A percentile compares a stretch with the other conserved stretches of the same genome.
phyloP scores from a whole-genome alignment of 2,888 invertebrate genomes.

The Temnothorax rugatulus region DNA sequence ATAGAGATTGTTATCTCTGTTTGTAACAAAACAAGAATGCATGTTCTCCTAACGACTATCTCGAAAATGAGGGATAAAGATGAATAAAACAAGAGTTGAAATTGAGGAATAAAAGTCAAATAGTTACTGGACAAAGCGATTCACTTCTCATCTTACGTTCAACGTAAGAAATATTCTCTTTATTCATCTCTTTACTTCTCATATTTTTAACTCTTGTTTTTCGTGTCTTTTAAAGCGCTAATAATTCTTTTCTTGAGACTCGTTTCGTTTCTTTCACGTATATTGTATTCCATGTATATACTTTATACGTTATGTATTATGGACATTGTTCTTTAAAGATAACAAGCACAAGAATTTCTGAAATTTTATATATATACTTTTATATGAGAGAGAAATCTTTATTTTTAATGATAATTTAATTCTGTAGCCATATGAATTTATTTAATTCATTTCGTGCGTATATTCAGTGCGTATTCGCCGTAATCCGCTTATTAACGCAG shows the following conservation, averaged over 20 bases:
- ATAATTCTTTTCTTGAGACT: slow-evolving; percentile 23
- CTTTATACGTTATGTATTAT: background rate
- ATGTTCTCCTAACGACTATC: slow-evolving; percentile 72
- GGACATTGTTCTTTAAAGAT: background rate
- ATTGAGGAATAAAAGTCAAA: slow-evolving; percentile 77
- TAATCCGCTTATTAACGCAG: slow-evolving; percentile 6
- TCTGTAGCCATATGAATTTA: background rate
- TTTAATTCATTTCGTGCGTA: slow-evolving; percentile 2
- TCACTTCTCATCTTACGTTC: slow-evolving; percentile 65
- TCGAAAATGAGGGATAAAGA: slow-evolving; percentile 73
- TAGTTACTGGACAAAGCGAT: slow-evolving; percentile 76
- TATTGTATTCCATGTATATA: background rate
- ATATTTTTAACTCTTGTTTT: slow-evolving; percentile 18
- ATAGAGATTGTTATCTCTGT: slow-evolving; percentile 62
- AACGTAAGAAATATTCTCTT: slow-evolving; percentile 51
- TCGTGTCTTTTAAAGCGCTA: slow-evolving; percentile 10
- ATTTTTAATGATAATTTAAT: slow-evolving; percentile 22
- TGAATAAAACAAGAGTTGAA: slow-evolving; percentile 73
- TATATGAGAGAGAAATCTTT: background rate
- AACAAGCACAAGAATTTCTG: too few species aligned
- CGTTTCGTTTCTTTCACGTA: background rate
- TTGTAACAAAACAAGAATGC: slow-evolving; percentile 76
- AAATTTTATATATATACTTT: background rate
- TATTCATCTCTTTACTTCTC: slow-evolving; percentile 2
- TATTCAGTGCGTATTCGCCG: slow-evolving; percentile 5